Percentiles rank a stretch among this genome's conserved stretches.
Conservation (phyloP, 1,140 invertebrate genomes). For the Papilio glaucus region DNA sequence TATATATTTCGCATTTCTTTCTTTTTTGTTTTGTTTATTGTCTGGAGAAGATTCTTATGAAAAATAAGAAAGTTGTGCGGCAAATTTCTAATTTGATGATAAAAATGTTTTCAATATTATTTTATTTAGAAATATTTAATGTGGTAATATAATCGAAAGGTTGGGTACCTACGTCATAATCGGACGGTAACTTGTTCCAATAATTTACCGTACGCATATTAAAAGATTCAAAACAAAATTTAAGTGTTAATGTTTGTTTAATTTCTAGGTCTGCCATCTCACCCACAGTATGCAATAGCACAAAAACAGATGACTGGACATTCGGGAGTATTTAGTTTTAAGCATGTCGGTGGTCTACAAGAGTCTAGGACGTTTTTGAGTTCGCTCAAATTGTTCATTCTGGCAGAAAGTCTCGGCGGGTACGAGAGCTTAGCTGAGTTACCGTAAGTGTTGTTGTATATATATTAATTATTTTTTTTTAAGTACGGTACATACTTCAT, state of each 20-base stretch:
- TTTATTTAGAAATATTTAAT: no score
- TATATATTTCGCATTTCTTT: no score
- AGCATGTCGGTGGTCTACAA: constrained; percentile 91
- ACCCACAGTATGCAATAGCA: constrained; percentile 95
- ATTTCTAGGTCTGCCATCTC: constrained; percentile 90
- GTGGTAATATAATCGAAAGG: no score
- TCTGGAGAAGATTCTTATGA: no score
- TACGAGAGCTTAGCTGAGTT: constrained; percentile 96
- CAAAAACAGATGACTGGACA: constrained; percentile 94
- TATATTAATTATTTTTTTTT: not conserved
- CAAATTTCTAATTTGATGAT: no score
- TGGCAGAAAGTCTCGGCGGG: constrained; percentile 98
- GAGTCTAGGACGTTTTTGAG: constrained; percentile 91
- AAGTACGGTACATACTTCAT: not conserved
- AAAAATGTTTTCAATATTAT: no score
- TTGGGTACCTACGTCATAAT: no score
- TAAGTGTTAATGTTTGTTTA: not conserved
- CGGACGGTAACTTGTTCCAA: no score
- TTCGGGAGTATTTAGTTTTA: constrained; percentile 97
- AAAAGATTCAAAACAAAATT: no score
- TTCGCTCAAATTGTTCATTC: constrained; percentile 91
- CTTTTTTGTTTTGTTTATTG: no score
- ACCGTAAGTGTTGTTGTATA: constrained; percentile 88
- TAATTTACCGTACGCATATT: no score
- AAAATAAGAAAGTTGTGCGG: no score